Evolutionary conservation across 1,140 invertebrate species (phyloP).

Genomic region (Hestina assimilis): DNA sequence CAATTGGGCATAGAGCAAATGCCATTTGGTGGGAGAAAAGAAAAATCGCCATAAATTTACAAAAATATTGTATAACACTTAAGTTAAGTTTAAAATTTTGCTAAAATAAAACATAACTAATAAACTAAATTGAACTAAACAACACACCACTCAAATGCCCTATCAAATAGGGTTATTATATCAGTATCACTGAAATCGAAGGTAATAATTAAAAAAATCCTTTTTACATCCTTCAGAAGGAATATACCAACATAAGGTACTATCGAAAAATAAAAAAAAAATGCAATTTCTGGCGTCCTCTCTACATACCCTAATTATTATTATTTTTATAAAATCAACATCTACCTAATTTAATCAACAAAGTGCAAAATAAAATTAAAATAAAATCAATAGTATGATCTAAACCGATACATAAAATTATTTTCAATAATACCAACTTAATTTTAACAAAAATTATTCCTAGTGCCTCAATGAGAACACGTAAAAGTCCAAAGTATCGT

Average conservation of each 20-base stretch:
- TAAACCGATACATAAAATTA: conserved; percentile 77
- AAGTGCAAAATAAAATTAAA: conserved; percentile 77
- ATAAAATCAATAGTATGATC: conserved; percentile 77
- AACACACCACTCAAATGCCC: conserved; percentile 68
- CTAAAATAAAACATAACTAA: conserved; percentile 79
- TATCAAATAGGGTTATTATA: conserved; percentile 65
- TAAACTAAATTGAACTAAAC: conserved; percentile 79
- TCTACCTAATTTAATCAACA: conserved; percentile 71
- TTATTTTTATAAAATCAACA: conserved; percentile 73
- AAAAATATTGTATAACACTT: conserved; percentile 77
- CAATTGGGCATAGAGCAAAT: conserved; percentile 49
- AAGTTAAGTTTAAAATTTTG: conserved; percentile 73
- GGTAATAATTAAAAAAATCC: conserved; percentile 64
- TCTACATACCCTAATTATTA: conserved; percentile 58
- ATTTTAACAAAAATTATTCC: conserved; percentile 76
- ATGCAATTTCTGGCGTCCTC: conserved; percentile 76
- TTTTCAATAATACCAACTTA: conserved; percentile 78
- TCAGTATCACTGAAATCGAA: conserved; percentile 72
- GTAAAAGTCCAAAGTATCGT: conserved; percentile 47
- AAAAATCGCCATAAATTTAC: conserved; percentile 70
- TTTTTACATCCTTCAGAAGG: conserved; percentile 57
- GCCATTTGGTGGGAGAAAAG: conserved; percentile 74
- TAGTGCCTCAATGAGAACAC: conserved; percentile 50
- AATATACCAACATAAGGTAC: conserved; percentile 46
- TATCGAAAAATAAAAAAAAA: conserved; percentile 65